phyloP scores from a whole-genome alignment of 2,113 vertebrate genomes.

The Eretmodus cyanostictus region DNA sequence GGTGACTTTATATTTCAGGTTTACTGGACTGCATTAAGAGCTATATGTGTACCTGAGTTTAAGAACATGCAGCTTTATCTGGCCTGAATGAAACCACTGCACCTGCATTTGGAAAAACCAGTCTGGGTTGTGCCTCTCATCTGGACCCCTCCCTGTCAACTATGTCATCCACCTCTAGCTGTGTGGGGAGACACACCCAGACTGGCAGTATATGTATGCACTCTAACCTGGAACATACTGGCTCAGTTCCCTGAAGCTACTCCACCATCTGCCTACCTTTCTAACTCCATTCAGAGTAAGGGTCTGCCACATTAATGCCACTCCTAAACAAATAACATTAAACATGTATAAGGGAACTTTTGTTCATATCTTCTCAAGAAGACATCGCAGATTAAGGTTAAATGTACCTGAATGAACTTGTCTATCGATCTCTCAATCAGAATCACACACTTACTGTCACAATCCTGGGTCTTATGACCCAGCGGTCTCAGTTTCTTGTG shows the following conservation, averaged over 20 bases:
- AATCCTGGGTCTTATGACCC: not conserved
- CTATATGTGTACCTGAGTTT: not conserved
- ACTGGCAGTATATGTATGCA: not conserved
- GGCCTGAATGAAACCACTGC: not conserved
- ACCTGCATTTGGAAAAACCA: not conserved
- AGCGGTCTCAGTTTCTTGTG: not conserved
- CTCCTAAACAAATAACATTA: not conserved
- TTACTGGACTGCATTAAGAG: not conserved
- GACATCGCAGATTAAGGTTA: not conserved
- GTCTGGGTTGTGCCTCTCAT: not conserved
- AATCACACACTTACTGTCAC: not conserved
- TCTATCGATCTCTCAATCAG: not conserved
- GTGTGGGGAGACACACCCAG: not conserved
- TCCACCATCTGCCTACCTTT: not conserved
- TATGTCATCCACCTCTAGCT: not conserved
- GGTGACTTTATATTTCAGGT: not conserved
- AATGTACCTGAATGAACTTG: not conserved
- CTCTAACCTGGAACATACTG: not conserved
- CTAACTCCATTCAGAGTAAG: not conserved
- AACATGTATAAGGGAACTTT: not conserved
- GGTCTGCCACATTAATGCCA: not conserved
- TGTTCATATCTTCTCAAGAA: not conserved
- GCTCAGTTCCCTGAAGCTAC: not conserved
- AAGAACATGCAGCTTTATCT: not conserved
- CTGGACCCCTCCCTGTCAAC: not conserved